Evolutionary conservation across 2,113 vertebrate species (phyloP), one percentile per base, ranked within the genome.

Genomic region (Podarcis cretensis): DNA sequence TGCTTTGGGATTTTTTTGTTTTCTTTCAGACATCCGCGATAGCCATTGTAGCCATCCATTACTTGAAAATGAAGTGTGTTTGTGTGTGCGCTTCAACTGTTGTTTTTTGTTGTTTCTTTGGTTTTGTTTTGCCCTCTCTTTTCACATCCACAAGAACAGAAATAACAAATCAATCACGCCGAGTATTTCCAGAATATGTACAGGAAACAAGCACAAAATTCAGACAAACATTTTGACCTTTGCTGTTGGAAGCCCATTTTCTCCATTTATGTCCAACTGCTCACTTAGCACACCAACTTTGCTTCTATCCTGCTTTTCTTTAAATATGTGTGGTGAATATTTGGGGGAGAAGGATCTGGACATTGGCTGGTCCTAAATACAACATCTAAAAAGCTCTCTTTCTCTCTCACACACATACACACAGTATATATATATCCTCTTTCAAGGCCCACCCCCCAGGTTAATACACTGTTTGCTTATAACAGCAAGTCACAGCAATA

Each of bases 121-220:
- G 3, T 40, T 5, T 40, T 59, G 57, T 68, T 30, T 63, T 30
- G 30, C 27, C 2, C 25, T 66, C 9, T 25, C 14, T 2, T 35
- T 81, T 21, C 23, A 71, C n/a, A n/a, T 25, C 37, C 37, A 32
- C 40, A 5, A 1, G 77, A 43, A 81, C 23, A 25, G 77, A n/a
- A 71, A 71, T 80, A 80, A 69, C 37, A 80, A 71, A 80, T 87
- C 54, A 71, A 87, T 37, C 35, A 18, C 25, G 43, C 69, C 78
- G 37, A 80, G 25, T 57, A 37, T 23, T 40, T 79, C 81, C 83
- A 89, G 81, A 68, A 92, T 18, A 1, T 14, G 20, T 65, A 23
- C 25, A 3, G 30, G 1, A 4, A 1, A 12, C 2, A 65, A 5
- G 54, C 8, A 43, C 35, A 5, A 13, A 13, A 0, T 48, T 12